Evolutionary conservation across 1,140 invertebrate species (phyloP), one percentile per base, ranked within the genome.

Genomic region (Epicauta chinensis): DNA sequence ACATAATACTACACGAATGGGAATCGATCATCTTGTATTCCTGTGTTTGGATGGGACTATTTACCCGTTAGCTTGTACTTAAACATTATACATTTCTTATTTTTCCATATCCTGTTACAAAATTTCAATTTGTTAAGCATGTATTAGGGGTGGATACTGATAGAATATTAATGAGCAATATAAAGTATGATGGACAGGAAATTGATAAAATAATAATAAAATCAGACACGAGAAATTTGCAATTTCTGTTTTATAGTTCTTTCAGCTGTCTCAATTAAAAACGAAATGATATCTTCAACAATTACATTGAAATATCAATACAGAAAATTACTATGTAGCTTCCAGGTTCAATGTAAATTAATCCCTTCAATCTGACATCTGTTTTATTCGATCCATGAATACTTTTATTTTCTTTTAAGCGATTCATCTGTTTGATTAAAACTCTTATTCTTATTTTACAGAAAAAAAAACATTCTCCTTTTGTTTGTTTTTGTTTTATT

Each of bases 1-100:
- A 61, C 61, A 63, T 61, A 61, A 63, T 63, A 61, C 61, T 56
- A 64, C 63, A 64, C 57, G 63, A 61, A 65, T 58, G 61, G 63
- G 61, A 65, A 65, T 65, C 63, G 63, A 65, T 65, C 61, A 65
- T 59, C 60, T 48, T 63, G 59, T 59, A 42, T 37, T 51, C 44
- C 46, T 60, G 55, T 23, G n/a, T 53, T 48, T 51, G 56, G 61
- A 63, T 63, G 55, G 55, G 55, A 34, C 10, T 3, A 34, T 34
- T 11, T 34, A 34, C 56, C 55, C 50, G 42, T 49, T 53, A 59
- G 57, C 53, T 45, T 6, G 32, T 7, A n/a, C 10, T 30, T 30
- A 34, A 34, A 34, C 32, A 7, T 10, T 23, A 23, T 23, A 23
- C 4, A 23, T 7, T 23, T 5, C 7, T 1, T 7, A 23, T 23